Conservation (phyloP, 2,113 vertebrate genomes). For the Chiloscyllium plagiosum region DNA sequence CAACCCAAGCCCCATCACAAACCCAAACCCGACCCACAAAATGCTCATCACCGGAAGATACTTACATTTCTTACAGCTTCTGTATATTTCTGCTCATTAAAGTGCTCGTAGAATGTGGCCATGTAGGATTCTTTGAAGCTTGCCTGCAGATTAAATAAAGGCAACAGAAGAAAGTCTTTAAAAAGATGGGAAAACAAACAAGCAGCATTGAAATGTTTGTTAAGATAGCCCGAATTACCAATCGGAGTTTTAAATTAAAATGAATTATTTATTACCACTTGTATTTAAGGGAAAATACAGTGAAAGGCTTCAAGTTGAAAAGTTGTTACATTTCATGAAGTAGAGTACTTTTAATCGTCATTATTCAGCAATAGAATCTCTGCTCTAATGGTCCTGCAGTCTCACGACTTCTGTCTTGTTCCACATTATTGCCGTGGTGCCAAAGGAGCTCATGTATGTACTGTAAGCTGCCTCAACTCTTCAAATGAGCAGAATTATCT, state of each 20-base stretch:
- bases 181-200: background rate
- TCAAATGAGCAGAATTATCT: no score
- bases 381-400: background rate
- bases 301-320: no score
- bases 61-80: conserved; percentile 95
- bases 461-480: no score
- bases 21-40: background rate
- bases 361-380: background rate
- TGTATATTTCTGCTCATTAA: conserved; percentile 96
- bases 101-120: conserved; percentile 93
- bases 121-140: conserved; percentile 97
- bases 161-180: conserved; percentile 1
- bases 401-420: background rate
- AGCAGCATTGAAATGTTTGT: background rate
- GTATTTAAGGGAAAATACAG: no score
- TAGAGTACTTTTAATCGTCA: background rate
- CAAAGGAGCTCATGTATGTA: no score
- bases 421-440: no score
- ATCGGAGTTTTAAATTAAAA: no score
- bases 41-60: conserved; percentile 36
- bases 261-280: no score
- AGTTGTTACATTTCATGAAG: background rate
- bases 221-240: background rate
- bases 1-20: background rate
- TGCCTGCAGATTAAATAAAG: conserved; percentile 62